Percentiles rank a stretch among this genome's conserved stretches.
Conservation (phyloP, 2,797 vertebrate species). For the Erpetoichthys calabaricus region DNA sequence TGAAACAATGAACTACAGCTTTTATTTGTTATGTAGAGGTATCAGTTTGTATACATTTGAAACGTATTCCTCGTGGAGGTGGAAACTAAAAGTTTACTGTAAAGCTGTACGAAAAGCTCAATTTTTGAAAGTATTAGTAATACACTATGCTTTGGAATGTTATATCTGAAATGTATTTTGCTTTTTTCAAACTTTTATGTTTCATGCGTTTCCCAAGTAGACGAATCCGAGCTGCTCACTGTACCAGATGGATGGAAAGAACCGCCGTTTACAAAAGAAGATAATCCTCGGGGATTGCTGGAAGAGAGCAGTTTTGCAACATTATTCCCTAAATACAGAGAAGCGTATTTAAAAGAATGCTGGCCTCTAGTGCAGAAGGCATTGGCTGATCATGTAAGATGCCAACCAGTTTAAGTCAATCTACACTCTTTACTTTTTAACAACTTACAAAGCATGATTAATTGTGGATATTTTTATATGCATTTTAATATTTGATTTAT, state of each 20-base stretch:
- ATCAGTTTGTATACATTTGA: too few relatives aligned
- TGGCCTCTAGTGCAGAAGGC: conserved; percentile 89
- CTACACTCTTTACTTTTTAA: not conserved
- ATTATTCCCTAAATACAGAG: conserved; percentile 84
- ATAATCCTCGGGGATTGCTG: conserved; percentile 79
- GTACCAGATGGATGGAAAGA: conserved; percentile 95
- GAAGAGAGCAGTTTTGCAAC: conserved; percentile 96
- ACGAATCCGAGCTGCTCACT: conserved; percentile 72
- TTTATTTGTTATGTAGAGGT: too few relatives aligned
- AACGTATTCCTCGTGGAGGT: too few relatives aligned
- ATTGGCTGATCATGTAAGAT: conserved; percentile 62
- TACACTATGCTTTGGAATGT: too few relatives aligned
- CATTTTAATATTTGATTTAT: not conserved
- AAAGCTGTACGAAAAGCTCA: too few relatives aligned
- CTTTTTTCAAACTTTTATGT: not conserved
- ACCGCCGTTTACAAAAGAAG: conserved; percentile 61
- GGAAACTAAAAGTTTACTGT: too few relatives aligned
- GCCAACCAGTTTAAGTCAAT: not conserved
- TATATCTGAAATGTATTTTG: not conserved
- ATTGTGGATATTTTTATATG: not conserved
- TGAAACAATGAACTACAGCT: too few relatives aligned
- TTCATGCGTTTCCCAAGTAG: conserved; percentile 23
- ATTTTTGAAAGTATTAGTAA: too few relatives aligned
- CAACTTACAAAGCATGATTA: not conserved
- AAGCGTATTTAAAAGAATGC: conserved; percentile 82